Conservation (phyloP, 2,888 invertebrate species). For the Caenorhabditis virilis region DNA sequence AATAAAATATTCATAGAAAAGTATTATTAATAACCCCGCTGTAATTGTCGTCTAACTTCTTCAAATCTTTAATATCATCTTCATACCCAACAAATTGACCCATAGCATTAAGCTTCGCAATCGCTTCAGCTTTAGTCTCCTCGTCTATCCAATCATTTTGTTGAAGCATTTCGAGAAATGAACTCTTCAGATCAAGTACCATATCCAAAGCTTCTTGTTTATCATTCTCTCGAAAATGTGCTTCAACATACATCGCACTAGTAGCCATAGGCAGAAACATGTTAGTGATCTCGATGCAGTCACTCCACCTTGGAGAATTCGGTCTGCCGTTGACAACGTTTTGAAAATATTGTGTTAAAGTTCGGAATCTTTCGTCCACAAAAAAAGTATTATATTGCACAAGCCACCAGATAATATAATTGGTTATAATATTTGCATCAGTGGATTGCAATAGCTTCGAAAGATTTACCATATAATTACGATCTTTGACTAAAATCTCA, state of each 20-base stretch:
- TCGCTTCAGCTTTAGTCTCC: constrained; percentile 78
- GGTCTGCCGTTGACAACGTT: constrained; percentile 69
- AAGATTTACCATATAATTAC: constrained; percentile 48
- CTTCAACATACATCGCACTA: constrained; percentile 85
- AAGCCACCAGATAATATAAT: constrained; percentile 72
- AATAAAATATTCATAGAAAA: too few species aligned
- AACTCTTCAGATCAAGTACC: constrained; percentile 82
- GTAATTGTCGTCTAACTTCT: constrained; percentile 78
- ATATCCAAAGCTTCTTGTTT: constrained; percentile 80
- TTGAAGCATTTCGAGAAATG: constrained; percentile 80
- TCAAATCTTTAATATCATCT: constrained; percentile 81
- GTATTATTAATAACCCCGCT: too few species aligned
- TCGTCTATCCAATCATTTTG: constrained; percentile 84
- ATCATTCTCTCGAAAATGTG: constrained; percentile 82
- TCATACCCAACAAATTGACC: constrained; percentile 81
- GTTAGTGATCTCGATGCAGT: constrained; percentile 75
- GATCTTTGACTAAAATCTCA: constrained; percentile 69
- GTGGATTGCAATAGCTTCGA: constrained; percentile 63
- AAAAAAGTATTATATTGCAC: constrained; percentile 72
- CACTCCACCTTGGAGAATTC: constrained; percentile 85
- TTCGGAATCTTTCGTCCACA: constrained; percentile 83
- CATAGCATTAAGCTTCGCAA: constrained; percentile 74
- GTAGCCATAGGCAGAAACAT: constrained; percentile 78
- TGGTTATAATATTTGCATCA: constrained; percentile 68
- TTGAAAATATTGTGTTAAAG: constrained; percentile 76